Percentiles rank a stretch among this genome's conserved stretches.
Conservation (phyloP, 2,888 invertebrate genomes). For the Drosophila prostipennis region DNA sequence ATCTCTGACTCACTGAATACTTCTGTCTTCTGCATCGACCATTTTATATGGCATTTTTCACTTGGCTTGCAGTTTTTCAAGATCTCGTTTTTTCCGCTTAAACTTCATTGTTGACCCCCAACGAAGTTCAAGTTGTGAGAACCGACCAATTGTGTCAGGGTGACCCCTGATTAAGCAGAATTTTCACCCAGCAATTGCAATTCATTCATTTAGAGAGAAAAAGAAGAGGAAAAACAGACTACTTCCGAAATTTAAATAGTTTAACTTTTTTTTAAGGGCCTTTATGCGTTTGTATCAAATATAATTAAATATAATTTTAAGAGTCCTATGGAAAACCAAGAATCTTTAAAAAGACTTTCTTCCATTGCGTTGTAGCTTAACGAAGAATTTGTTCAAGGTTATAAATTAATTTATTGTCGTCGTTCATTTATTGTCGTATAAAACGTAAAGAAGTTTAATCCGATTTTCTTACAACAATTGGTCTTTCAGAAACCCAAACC, state of each 20-base stretch:
- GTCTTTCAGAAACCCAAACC: too few relatives aligned
- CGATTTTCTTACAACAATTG: too few relatives aligned
- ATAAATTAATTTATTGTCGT: too few relatives aligned
- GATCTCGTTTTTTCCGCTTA: neutral
- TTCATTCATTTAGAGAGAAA: slow-evolving; percentile 19
- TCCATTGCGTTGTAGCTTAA: too few relatives aligned
- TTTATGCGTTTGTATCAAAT: too few relatives aligned
- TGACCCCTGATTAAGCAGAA: slow-evolving; percentile 32
- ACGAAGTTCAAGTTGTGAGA: slow-evolving; percentile 40
- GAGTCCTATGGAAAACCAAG: too few relatives aligned
- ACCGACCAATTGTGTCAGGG: slow-evolving; percentile 63
- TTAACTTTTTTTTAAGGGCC: neutral
- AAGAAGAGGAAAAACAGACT: neutral
- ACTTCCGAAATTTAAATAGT: neutral
- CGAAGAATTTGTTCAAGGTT: too few relatives aligned
- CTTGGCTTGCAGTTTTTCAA: slow-evolving; percentile 33
- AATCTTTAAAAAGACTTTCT: too few relatives aligned
- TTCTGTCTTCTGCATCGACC: neutral
- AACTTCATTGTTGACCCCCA: slow-evolving; percentile 6
- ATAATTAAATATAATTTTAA: too few relatives aligned
- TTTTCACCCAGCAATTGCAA: neutral
- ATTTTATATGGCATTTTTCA: slow-evolving; percentile 33
- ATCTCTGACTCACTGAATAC: slow-evolving; percentile 16
- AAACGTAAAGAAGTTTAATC: too few relatives aligned
- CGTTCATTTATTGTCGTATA: too few relatives aligned